Percentiles rank a stretch among this genome's conserved stretches.
Evolutionary conservation across 2,113 vertebrate genomes (phyloP).

Genomic region (Paradoxurus hermaphroditus): DNA sequence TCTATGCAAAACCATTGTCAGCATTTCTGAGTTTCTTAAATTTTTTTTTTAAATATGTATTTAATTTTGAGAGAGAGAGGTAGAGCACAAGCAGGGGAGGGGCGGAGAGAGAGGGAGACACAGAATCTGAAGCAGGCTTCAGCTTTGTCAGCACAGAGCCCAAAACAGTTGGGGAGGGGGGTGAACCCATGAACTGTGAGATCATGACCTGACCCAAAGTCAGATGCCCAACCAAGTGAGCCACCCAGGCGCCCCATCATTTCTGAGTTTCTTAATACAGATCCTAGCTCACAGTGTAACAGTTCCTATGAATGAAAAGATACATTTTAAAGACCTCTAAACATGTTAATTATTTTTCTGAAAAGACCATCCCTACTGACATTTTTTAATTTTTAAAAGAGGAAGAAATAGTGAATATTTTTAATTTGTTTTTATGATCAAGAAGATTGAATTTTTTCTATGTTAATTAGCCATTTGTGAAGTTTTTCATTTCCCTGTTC

Average conservation of each 20-base stretch:
- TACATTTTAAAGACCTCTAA: constrained; percentile 35
- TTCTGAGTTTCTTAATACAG: not conserved
- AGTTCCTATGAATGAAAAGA: not conserved
- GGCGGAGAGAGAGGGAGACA: no score
- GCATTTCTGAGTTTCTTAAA: not conserved
- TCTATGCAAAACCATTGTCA: not conserved
- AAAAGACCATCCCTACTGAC: not conserved
- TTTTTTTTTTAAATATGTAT: no score
- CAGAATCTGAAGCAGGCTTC: no score
- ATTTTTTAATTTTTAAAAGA: constrained; percentile 42
- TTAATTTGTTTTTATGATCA: not conserved
- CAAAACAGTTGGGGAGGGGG: no score
- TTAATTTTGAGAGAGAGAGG: no score
- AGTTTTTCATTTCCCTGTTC: not conserved
- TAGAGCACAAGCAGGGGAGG: no score
- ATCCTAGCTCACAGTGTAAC: not conserved
- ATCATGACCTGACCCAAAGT: no score
- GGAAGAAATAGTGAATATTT: not conserved
- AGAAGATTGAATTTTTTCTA: constrained; percentile 15
- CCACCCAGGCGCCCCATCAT: not conserved
- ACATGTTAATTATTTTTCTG: not conserved
- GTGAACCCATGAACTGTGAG: no score
- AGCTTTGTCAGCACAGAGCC: no score
- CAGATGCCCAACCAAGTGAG: no score
- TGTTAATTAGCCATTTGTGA: constrained; percentile 1